Percentiles rank a stretch among this genome's conserved stretches.
Evolutionary conservation across 2,797 vertebrate species (phyloP).

Genomic region (Cryptoblepharus egeriae): DNA sequence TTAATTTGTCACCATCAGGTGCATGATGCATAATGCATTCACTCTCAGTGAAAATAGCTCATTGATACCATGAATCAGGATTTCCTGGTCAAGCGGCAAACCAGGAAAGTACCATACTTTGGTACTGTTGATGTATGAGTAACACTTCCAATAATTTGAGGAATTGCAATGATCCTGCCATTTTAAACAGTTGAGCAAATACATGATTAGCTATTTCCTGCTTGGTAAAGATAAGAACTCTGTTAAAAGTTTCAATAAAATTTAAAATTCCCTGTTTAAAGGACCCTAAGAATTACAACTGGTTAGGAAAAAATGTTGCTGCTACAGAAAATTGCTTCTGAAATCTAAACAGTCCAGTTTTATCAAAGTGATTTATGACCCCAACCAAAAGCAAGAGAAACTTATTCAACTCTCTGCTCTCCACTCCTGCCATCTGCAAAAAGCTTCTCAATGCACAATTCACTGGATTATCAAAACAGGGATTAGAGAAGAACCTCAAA

Average conservation of each 20-base stretch:
- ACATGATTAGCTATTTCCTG: constrained; percentile 23
- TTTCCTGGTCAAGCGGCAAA: background rate
- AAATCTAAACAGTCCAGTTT: background rate
- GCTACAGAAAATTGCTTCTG: background rate
- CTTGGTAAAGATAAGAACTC: background rate
- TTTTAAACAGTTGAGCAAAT: background rate
- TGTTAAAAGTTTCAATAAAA: background rate
- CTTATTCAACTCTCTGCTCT: background rate
- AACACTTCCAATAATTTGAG: constrained; percentile 6
- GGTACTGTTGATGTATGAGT: background rate
- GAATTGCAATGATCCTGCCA: background rate
- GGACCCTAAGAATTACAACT: background rate
- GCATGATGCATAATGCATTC: background rate
- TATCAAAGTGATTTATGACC: background rate
- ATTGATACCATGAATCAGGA: constrained; percentile 1
- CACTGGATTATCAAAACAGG: background rate
- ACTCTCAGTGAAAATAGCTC: background rate
- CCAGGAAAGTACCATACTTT: background rate
- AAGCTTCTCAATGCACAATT: background rate
- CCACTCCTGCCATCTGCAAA: background rate
- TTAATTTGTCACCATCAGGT: background rate
- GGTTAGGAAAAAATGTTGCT: background rate
- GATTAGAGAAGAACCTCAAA: background rate
- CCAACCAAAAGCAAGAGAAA: background rate
- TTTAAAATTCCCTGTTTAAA: background rate